Conservation (phyloP, 2,113 vertebrate species). For the Dascyllus trimaculatus region DNA sequence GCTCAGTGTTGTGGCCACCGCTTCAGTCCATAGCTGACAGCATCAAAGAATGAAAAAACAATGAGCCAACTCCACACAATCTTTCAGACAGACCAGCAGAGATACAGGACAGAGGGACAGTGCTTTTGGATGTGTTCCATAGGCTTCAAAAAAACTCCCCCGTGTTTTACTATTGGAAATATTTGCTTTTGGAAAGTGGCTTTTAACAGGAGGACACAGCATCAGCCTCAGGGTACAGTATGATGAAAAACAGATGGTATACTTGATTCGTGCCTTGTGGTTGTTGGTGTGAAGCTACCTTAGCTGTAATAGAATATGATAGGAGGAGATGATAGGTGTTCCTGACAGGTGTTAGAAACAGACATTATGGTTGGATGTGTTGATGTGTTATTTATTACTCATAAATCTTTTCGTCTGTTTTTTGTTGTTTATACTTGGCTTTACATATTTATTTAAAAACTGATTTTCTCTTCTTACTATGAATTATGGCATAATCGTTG, state of each 20-base stretch:
- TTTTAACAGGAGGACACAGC: conserved; percentile 58
- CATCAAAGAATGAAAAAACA: conserved; percentile 43
- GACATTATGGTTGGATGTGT: background rate
- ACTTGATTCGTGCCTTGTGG: conserved; percentile 50
- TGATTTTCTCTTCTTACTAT: too few species aligned
- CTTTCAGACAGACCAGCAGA: conserved; percentile 23
- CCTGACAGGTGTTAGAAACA: background rate
- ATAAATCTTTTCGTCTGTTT: background rate
- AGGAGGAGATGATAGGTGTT: conserved; percentile 28
- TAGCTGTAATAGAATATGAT: conserved; percentile 54
- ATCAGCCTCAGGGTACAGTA: conserved; percentile 54
- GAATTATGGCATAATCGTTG: too few species aligned
- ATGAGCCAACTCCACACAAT: conserved; percentile 18
- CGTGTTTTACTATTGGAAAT: conserved; percentile 63
- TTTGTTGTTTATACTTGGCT: background rate
- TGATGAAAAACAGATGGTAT: conserved; percentile 68
- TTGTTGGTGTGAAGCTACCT: conserved; percentile 43
- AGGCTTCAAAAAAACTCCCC: conserved; percentile 51
- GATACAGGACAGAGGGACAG: conserved; percentile 45
- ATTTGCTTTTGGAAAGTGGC: conserved; percentile 70
- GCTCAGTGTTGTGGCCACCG: conserved; percentile 14
- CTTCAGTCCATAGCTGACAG: conserved; percentile 26
- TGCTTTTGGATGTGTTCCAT: conserved; percentile 53
- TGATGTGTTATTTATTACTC: background rate
- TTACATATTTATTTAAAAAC: background rate